Percentiles rank a stretch among this genome's conserved stretches.
Conservation (phyloP, 1,140 invertebrate genomes). For the Doryteuthis pealeii region DNA sequence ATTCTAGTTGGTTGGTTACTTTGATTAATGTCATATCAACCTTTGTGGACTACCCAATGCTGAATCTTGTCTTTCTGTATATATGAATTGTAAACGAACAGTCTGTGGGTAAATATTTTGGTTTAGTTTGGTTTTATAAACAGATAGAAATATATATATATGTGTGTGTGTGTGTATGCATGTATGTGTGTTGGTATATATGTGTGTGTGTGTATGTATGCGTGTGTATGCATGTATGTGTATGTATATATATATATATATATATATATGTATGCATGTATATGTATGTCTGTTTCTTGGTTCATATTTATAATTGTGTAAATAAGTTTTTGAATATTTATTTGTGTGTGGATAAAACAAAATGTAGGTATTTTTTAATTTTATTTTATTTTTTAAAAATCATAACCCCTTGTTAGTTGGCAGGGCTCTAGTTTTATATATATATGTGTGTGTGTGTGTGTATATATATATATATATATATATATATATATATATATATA, state of each 20-base stretch:
- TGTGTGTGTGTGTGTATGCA: too few relatives aligned
- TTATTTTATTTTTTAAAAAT: neutral
- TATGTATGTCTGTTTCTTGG: neutral
- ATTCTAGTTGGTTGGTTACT: too few relatives aligned
- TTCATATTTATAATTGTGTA: neutral
- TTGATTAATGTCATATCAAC: too few relatives aligned
- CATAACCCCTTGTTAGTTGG: neutral
- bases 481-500: too few relatives aligned
- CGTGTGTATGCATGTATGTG: conserved; percentile 2
- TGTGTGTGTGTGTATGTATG: neutral
- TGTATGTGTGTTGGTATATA: neutral
- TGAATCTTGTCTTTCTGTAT: too few relatives aligned
- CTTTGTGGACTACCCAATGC: too few relatives aligned
- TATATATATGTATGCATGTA: neutral
- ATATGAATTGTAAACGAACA: too few relatives aligned
- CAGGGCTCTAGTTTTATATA: neutral
- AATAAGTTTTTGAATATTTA: neutral
- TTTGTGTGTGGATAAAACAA: too few relatives aligned
- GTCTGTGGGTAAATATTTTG: too few relatives aligned
- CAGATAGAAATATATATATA: too few relatives aligned
- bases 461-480: neutral
- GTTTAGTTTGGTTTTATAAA: too few relatives aligned
- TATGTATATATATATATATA: neutral
- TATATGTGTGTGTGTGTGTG: neutral
- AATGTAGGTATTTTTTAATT: neutral